Evolutionary conservation across 2,888 invertebrate species (phyloP), one percentile per base, ranked within the genome.

Genomic region (Pterobdella sp.): DNA sequence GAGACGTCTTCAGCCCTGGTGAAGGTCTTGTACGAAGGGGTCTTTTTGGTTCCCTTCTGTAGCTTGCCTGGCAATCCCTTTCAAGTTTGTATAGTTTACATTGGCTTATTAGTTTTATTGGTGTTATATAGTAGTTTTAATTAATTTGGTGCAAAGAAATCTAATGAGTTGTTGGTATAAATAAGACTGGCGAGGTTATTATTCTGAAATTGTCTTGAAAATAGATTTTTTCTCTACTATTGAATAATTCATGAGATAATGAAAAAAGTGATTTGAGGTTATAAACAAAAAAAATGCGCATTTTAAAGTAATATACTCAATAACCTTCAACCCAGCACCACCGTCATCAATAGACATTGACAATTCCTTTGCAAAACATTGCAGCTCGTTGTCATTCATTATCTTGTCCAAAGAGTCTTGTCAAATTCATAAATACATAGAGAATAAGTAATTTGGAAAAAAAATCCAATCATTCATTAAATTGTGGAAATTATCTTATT

Each of bases 351-450:
- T 78, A 1, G 79, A 73, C 52, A 76, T 76, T 1, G 77, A 79
- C 35, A 84, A 72, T 73, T 84, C 84, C 4, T 74, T 74, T 1
- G 79, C 77, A 82, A 83, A 84, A 63, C 76, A 76, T 74, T 81
- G 80, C 18, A 81, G 66, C 72, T 81, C 81, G 31, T 49, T 32
- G 74, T 81, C 81, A 29, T 69, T 76, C 32, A 71, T 67, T 2
- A 79, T 72, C 66, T 76, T 75, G 18, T 83, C 79, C 35, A 79
- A 78, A 0, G 78, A 78, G 74, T 83, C 85, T 84, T 78, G 7
- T 78, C 73, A 67, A 64, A 72, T 29, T 10, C n/a, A 7, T 66
- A 34, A 7, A 1, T 65, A 65, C 7, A 7, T 64, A 64, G 26
- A 10, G 22, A 32, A n/a, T 10, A 7, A 66, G 34, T 10, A 32